These are phyloP conservation scores for Eurystomus gularis DNA, from an alignment of 2,113 vertebrate species.

Conservation along the genomic window DNA sequence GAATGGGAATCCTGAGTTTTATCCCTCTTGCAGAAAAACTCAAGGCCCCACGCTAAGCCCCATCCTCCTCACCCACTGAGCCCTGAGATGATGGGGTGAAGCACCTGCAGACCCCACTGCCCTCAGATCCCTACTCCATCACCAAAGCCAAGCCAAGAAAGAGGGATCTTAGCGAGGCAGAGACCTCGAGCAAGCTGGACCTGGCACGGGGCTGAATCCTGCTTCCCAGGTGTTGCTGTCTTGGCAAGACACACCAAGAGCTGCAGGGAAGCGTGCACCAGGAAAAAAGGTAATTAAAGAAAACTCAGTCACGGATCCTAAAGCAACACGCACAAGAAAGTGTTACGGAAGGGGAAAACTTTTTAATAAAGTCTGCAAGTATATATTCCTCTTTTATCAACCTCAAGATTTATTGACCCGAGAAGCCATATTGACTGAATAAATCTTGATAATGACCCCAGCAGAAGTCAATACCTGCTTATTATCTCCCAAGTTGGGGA, in stretches of 20 bases:
- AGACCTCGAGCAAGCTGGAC: not conserved
- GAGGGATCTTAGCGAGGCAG: not conserved
- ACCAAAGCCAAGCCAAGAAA: not conserved
- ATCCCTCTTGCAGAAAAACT: not conserved
- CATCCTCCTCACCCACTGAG: not conserved
- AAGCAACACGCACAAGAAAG: not conserved
- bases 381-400: constrained; percentile 79
- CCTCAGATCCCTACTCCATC: not conserved
- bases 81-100: accelerated
- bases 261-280: not conserved
- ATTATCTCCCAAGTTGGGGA: constrained; percentile 74
- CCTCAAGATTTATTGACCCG: constrained; percentile 75
- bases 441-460: constrained; percentile 82
- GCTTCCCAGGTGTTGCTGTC: not conserved
- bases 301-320: not conserved
- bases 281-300: not conserved
- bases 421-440: constrained; percentile 79
- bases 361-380: constrained; percentile 79
- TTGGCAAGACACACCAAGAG: not conserved
- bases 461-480: constrained; percentile 79
- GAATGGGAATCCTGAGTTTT: not conserved
- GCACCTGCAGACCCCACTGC: not conserved
- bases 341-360: constrained; percentile 64
- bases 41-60: accelerated
- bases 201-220: not conserved